Evolutionary conservation across 2,888 invertebrate species (phyloP), one percentile per base, ranked within the genome.

Genomic region (Arenicola marina): DNA sequence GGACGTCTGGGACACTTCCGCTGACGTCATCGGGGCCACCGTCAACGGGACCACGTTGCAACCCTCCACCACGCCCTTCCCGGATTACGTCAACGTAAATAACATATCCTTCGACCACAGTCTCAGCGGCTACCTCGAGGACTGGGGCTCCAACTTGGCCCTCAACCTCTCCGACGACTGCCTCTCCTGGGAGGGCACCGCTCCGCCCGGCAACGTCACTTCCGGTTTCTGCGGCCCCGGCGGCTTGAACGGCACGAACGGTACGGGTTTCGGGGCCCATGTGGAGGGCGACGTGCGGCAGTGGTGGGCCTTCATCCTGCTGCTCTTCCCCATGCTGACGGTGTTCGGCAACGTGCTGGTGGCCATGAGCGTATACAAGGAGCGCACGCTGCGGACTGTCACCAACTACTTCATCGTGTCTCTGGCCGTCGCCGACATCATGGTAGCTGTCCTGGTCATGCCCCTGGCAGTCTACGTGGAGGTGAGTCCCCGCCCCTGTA

Each of bases 331-430:
- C 34, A 55, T 80, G 3, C 75, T 80, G 57, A 97, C 97, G 38
- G 87, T 97, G 63, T 95, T 97, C 85, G 97, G 99, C 63, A 99
- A 99, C 85, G 92, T 96, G 74, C 88, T 99, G 78, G 98, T 98
- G 82, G 96, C 98, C 76, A 87, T 97, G 83, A 93, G 95, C 85
- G 97, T 99, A 54, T 91, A 90, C 79, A 62, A 59, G 31, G 98
- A 98, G 84, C 88, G 94, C 76, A 89, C 92, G 70, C 87, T 99
- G 73, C 95, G 96, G 84, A 93, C 95, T 45, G 96, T 94, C 78
- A 99, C 99, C 72, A 99, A 99, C 86, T 99, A 97, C 87, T 97
- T 99, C 87, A 99, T 99, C 84, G 96, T 98, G 81, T 96, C 95
- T 78, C 87, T 98, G 78, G 97, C 97, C 55, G 89, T 97, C 48